Evolutionary conservation across 2,113 vertebrate species (phyloP).

Genomic region (Scatophagus argus): DNA sequence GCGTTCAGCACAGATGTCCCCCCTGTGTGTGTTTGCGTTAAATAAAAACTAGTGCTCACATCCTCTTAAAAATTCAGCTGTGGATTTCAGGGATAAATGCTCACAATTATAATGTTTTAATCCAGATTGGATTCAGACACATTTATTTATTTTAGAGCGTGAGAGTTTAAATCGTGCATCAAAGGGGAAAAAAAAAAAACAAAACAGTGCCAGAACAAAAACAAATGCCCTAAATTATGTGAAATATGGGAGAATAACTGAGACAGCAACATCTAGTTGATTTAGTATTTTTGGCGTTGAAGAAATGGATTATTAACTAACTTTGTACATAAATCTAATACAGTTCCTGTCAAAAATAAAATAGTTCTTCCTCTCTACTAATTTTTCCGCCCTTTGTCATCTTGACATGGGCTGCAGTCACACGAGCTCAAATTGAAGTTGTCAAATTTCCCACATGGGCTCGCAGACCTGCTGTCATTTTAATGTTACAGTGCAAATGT

Average conservation of each 20-base stretch:
- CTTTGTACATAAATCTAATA: neutral
- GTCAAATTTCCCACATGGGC: constrained; percentile 53
- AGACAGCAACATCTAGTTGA: constrained; percentile 20
- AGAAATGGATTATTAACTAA: constrained; percentile 27
- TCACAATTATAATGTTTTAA: constrained; percentile 81
- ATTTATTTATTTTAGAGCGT: constrained; percentile 77
- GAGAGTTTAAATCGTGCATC: constrained; percentile 67
- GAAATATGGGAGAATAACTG: constrained; percentile 36
- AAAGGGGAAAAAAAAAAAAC: constrained; percentile 10
- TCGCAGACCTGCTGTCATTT: constrained; percentile 50
- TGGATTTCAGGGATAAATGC: constrained; percentile 80
- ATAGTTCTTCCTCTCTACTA: neutral
- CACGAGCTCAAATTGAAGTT: constrained; percentile 45
- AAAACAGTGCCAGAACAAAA: constrained; percentile 7
- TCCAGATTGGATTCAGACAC: constrained; percentile 78
- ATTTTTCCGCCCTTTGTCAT: constrained; percentile 37
- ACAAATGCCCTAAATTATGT: constrained; percentile 69
- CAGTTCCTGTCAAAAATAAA: constrained; percentile 16
- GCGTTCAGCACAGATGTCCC: constrained; percentile 82
- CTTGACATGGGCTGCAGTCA: constrained; percentile 19
- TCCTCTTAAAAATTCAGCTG: constrained; percentile 81
- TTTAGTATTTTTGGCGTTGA: neutral
- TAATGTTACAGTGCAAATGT: constrained; percentile 36
- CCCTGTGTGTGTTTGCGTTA: constrained; percentile 73
- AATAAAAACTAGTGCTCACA: constrained; percentile 79